phyloP scores from a whole-genome alignment of 2,888 invertebrate genomes.

The Lucinisca nassula region DNA sequence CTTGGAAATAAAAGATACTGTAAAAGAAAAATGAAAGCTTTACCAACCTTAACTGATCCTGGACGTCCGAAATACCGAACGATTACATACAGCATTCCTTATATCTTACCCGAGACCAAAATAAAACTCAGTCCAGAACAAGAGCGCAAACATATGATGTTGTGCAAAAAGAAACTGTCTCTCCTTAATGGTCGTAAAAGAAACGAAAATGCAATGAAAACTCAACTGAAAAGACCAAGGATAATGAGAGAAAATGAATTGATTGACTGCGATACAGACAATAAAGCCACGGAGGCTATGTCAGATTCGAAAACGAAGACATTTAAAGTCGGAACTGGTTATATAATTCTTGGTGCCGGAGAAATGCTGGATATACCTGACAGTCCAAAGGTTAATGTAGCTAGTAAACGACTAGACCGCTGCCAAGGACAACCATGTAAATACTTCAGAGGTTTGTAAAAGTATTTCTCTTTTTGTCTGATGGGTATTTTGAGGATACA shows the following conservation, averaged over 20 bases:
- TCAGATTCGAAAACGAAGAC: constrained; percentile 6
- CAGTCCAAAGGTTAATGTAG: constrained; percentile 43
- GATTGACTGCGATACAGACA: not conserved
- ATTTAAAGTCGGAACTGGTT: constrained; percentile 42
- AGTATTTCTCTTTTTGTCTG: not conserved
- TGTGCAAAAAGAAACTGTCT: not conserved
- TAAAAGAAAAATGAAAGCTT: no score
- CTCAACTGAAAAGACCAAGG: not conserved
- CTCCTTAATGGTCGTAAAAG: not conserved
- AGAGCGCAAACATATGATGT: not conserved
- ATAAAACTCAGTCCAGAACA: not conserved
- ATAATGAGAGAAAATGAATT: not conserved
- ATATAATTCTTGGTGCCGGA: constrained; percentile 53
- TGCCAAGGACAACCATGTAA: constrained; percentile 20
- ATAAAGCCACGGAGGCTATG: not conserved
- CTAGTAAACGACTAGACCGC: not conserved
- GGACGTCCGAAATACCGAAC: not conserved
- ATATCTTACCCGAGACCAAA: not conserved
- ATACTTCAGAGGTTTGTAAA: constrained; percentile 54
- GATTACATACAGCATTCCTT: not conserved
- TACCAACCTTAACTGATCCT: no score
- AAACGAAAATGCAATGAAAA: not conserved
- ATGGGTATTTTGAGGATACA: no score
- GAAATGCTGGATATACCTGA: constrained; percentile 49
- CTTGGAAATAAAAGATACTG: no score